phyloP scores from a whole-genome alignment of 2,797 vertebrate genomes.

The Hemibagrus guttatus region DNA sequence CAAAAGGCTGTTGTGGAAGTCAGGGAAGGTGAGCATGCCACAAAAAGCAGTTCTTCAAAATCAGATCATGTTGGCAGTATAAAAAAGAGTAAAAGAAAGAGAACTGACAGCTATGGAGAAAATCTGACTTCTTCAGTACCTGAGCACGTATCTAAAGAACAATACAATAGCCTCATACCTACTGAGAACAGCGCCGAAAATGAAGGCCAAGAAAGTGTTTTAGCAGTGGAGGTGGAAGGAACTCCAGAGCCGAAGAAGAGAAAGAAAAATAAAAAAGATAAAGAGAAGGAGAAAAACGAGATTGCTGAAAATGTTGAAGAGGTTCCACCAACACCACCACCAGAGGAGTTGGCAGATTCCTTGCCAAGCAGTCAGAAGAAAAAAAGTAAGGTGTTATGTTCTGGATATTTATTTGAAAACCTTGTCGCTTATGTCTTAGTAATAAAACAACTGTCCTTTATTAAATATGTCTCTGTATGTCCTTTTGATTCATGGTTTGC shows the following conservation, averaged over 20 bases:
- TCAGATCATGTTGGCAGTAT: not conserved
- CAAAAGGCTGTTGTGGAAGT: not conserved
- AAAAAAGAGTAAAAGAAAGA: conserved; percentile 44
- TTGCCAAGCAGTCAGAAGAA: conserved; percentile 44
- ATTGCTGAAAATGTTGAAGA: conserved; percentile 30
- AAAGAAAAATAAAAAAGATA: conserved; percentile 58
- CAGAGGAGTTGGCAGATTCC: conserved; percentile 18
- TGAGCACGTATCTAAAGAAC: not conserved
- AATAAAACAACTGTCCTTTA: not conserved
- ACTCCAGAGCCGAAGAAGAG: conserved; percentile 59
- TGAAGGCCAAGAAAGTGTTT: conserved; percentile 25
- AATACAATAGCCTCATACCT: not conserved
- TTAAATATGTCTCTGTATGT: conserved; percentile 2
- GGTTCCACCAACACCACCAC: not conserved
- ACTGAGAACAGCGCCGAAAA: not conserved
- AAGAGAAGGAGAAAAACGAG: conserved; percentile 39
- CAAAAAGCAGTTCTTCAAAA: not conserved
- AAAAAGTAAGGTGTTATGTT: conserved; percentile 67
- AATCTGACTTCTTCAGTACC: not conserved
- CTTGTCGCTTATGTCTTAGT: not conserved
- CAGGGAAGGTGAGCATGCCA: not conserved
- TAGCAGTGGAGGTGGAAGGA: conserved; percentile 39
- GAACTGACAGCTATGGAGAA: not conserved
- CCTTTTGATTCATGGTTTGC: conserved; percentile 15
- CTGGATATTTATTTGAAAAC: not conserved